Evolutionary conservation across 2,797 vertebrate genomes (phyloP).

Genomic region (Alauda arvensis): DNA sequence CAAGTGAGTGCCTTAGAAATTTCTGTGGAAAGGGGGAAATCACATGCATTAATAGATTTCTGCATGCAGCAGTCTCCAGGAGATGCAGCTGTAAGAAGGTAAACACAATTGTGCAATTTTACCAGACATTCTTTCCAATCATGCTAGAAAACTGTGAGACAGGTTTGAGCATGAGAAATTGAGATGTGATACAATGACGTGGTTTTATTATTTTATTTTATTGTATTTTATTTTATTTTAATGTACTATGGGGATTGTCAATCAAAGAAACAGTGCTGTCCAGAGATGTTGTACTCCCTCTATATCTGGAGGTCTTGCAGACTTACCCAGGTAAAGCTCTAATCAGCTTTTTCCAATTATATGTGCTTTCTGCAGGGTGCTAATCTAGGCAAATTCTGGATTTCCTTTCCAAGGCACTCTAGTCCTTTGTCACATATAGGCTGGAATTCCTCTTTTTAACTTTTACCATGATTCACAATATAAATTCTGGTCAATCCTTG

Average conservation of each 20-base stretch:
- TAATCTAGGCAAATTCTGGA: not conserved
- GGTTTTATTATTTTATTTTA: not conserved
- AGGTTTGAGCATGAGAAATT: not conserved
- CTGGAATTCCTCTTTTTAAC: not conserved
- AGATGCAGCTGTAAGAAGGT: not conserved
- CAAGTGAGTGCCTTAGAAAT: not conserved
- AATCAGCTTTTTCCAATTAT: not conserved
- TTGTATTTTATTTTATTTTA: not conserved
- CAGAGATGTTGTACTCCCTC: not conserved
- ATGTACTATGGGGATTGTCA: accelerated
- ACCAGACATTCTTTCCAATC: not conserved
- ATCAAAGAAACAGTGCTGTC: not conserved
- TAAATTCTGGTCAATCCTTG: not conserved
- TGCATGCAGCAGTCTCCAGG: not conserved
- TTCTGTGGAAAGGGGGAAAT: not conserved
- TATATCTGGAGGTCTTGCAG: not conserved
- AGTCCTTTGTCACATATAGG: not conserved
- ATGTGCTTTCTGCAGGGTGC: accelerated
- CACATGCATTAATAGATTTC: not conserved
- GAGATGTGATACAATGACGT: not conserved
- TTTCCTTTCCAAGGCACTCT: not conserved
- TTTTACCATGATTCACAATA: not conserved
- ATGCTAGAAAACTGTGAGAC: not conserved
- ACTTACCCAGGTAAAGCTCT: not conserved
- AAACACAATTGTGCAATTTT: not conserved